Base-by-base conservation (phyloP, 2,113 vertebrate species). In the Thunnus thynnus region DNA sequence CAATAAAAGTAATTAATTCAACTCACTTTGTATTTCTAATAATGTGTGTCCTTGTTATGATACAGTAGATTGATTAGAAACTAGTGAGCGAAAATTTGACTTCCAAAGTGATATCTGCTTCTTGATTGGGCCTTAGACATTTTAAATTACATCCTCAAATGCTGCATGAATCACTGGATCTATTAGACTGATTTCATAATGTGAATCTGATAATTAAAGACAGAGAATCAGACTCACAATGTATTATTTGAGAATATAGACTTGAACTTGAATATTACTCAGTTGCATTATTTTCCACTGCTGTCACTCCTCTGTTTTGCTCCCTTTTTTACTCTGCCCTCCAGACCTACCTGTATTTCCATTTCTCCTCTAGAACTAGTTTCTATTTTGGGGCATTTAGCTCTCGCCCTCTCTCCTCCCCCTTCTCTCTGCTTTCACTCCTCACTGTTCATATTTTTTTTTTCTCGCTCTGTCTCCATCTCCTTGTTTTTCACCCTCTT, bases 311-410 rank as follows among this genome's bases (percentile, higher is more conserved):
- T 74, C 70, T 80, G 58, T 84, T 67, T 81, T 66, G 61, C 56
- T 78, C 62, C 17, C 56, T 62, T 47, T 47, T 78, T 71, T 48
- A n/a, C 69, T 68, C 47, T n/a, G 80, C 75, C 77, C 78, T 86
- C 90, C 77, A 82, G 66, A 60, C 83, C 76, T 62, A 55, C 55
- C 58, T 82, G 72, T 85, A 72, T 92, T 88, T 89, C 84, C 69
- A 84, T 88, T 89, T 87, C 77, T 83, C 54, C 68, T 79, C 86
- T 86, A 76, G 85, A 94, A 94, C 92, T 93, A 85, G 74, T 89
- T 92, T 94, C 90, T 94, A 89, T 93, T 93, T 94, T 79, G 18
- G 79, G 72, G 55, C 92, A 89, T 93, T 75, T 71, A 50, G 32
- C 89, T 95, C 94, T 91, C 88, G 18, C 13, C 8, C 14, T 17